These are phyloP conservation scores for Sarcophilus harrisii DNA, from an alignment of 2,797 vertebrate genomes.

Conservation along the genomic window DNA sequence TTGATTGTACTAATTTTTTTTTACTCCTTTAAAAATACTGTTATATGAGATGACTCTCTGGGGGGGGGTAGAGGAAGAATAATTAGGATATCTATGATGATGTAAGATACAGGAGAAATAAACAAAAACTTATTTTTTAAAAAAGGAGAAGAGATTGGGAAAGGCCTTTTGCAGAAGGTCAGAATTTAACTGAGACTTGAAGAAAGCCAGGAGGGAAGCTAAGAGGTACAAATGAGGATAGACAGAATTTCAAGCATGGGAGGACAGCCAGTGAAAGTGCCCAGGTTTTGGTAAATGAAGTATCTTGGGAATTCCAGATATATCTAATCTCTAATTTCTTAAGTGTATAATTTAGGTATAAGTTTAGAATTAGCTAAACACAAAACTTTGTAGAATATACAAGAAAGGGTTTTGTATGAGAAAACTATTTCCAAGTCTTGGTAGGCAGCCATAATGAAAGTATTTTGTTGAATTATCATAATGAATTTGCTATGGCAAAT, in stretches of 20 bases:
- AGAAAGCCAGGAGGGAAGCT: neutral
- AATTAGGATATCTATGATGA: neutral
- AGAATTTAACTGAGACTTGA: neutral
- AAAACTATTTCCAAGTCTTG: constrained; percentile 49
- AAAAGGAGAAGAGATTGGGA: neutral
- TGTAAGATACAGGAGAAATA: neutral
- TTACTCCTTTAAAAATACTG: neutral
- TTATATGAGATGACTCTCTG: neutral
- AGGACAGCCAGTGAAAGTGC: neutral
- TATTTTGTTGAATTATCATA: constrained; percentile 38
- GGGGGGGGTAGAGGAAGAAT: too few species aligned
- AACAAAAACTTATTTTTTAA: neutral
- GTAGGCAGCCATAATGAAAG: neutral
- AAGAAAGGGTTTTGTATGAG: constrained; percentile 25
- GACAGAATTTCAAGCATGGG: neutral
- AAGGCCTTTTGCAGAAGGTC: neutral
- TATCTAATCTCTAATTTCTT: constrained; percentile 28
- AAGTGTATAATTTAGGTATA: constrained; percentile 17
- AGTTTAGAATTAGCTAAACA: constrained; percentile 37
- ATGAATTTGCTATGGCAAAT: constrained; percentile 28
- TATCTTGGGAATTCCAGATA: constrained; percentile 15
- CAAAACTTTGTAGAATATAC: constrained; percentile 33
- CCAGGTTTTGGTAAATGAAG: neutral
- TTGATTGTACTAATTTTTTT: too few species aligned
- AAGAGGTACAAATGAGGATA: neutral